phyloP scores from a whole-genome alignment of 2,888 invertebrate species.

The Mechanitis mazaeus region DNA sequence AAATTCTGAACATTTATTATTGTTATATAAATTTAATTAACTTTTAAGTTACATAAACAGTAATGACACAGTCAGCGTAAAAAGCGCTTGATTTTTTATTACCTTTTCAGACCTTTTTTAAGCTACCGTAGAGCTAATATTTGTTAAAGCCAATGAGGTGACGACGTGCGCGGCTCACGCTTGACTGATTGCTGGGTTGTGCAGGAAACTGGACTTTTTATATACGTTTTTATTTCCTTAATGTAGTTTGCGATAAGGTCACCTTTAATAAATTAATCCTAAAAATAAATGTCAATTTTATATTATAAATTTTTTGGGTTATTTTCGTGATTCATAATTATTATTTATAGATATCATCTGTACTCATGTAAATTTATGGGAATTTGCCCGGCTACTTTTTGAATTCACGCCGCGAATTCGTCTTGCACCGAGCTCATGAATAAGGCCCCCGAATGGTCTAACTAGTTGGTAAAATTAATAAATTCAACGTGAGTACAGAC shows the following conservation, averaged over 20 bases:
- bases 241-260: conserved; percentile 1
- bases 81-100: conserved; percentile 13
- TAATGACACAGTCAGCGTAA: conserved; percentile 33
- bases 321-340: no score
- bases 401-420: no score
- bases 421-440: no score
- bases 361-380: no score
- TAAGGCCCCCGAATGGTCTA: no score
- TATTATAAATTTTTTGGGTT: no score
- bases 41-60: conserved; percentile 1
- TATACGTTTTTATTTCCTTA: conserved; percentile 1
- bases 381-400: no score
- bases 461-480: no score
- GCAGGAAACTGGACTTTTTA: conserved; percentile 44
- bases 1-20: neutral
- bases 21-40: neutral
- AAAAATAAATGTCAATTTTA: neutral
- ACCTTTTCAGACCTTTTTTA: conserved; percentile 29
- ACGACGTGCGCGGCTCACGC: conserved; percentile 40
- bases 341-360: no score
- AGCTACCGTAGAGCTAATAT: conserved; percentile 51
- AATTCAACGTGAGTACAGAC: no score
- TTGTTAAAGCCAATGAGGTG: conserved; percentile 53
- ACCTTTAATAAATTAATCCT: neutral
- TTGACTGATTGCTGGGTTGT: conserved; percentile 35